Evolutionary conservation across 2,113 vertebrate species (phyloP).

Genomic region (Sylvilagus bachmani): DNA sequence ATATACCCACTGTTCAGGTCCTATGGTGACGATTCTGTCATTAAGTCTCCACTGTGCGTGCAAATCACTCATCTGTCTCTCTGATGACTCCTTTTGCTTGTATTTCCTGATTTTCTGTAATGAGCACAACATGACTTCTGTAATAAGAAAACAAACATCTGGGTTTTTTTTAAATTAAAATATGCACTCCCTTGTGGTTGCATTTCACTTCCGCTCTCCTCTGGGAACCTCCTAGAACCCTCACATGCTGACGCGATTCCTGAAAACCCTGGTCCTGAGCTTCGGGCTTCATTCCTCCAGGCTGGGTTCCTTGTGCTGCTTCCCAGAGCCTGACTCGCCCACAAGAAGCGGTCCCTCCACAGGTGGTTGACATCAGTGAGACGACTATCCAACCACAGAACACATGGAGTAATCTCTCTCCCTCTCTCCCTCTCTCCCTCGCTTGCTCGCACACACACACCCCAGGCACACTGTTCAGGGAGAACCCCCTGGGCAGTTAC

Average conservation of each 20-base stretch:
- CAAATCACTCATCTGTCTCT: background rate
- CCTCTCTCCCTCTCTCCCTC: background rate
- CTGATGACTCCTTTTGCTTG: background rate
- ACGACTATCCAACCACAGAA: background rate
- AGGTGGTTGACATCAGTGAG: background rate
- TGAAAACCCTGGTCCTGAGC: background rate
- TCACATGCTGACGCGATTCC: background rate
- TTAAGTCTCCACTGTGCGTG: background rate
- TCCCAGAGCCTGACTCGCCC: background rate
- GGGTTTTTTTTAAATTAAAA: background rate
- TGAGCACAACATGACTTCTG: background rate
- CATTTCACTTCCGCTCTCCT: background rate
- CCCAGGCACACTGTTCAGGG: background rate
- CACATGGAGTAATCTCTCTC: background rate
- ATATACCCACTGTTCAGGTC: background rate
- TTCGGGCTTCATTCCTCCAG: background rate
- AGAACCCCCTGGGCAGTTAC: background rate
- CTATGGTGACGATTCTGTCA: background rate
- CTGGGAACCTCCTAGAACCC: background rate
- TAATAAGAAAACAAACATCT: background rate
- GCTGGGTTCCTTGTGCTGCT: background rate
- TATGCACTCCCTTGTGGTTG: background rate
- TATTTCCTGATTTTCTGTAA: background rate
- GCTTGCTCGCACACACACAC: background rate
- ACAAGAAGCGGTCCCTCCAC: background rate